These are phyloP conservation scores for Mormyrus iriodes DNA, from an alignment of 2,113 vertebrate genomes.

Conservation along the genomic window DNA sequence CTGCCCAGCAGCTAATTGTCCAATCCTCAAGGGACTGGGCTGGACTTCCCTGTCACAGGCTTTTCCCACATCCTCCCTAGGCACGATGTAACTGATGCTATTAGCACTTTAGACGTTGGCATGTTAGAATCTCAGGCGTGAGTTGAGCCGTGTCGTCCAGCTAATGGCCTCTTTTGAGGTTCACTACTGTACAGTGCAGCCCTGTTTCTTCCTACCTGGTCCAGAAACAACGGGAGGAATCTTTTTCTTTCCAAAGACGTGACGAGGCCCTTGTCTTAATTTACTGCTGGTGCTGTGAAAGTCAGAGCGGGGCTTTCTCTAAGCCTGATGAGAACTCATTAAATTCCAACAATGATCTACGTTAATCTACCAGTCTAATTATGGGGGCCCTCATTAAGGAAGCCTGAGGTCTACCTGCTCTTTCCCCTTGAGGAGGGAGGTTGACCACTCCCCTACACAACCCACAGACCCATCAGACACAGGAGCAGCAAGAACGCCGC, in stretches of 20 bases:
- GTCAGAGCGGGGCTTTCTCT: conserved; percentile 35
- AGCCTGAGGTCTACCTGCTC: conserved; percentile 46
- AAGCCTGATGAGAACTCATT: conserved; percentile 51
- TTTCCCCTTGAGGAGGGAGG: neutral
- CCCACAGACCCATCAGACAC: neutral
- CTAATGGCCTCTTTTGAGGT: neutral
- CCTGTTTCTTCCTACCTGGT: neutral
- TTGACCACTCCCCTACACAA: neutral
- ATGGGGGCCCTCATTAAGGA: conserved; percentile 43
- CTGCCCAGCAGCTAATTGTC: neutral
- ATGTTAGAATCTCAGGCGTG: neutral
- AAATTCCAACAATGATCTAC: conserved; percentile 47
- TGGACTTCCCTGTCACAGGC: neutral
- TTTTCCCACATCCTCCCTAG: neutral
- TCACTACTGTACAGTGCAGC: neutral
- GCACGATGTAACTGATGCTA: neutral
- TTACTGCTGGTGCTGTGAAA: too few relatives aligned
- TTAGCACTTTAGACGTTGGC: neutral
- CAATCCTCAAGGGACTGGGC: neutral
- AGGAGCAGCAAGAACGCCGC: neutral
- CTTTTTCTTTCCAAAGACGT: neutral
- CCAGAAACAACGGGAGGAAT: neutral
- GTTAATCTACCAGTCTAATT: conserved; percentile 58
- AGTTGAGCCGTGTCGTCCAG: neutral
- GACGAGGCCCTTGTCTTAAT: neutral